Evolutionary conservation across 2,797 vertebrate genomes (phyloP), one percentile per base, ranked within the genome.

Genomic region (Enteromius paludinosus): DNA sequence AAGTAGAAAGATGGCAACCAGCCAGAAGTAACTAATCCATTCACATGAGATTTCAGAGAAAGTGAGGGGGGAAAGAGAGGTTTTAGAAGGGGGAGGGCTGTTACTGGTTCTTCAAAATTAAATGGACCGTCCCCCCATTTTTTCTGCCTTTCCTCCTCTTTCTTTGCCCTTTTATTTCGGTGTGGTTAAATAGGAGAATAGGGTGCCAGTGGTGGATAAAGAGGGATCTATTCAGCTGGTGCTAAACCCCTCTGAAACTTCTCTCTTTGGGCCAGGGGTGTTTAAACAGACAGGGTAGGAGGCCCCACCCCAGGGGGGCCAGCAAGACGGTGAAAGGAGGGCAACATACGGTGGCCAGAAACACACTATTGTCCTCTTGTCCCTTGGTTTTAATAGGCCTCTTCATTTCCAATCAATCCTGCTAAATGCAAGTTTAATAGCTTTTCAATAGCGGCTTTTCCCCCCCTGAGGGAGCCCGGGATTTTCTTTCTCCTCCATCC

Each of bases 361-460:
- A 93, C 88, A 49, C 83, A 83, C 93, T 90, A 94, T 95, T 95
- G 95, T 95, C 93, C 92, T 87, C 91, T 93, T 94, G 93, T 95
- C 93, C 93, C 92, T 92, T 89, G 90, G 89, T 91, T 94, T 95
- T 94, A 95, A 95, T 94, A 94, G 93, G 94, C 94, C 93, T 95
- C 94, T 95, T 95, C 94, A 94, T 94, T 95, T 94, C 94, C 92
- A 95, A 95, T 95, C 94, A 95, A 95, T 95, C 94, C 94, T 92
- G 92, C 93, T 95, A 95, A 95, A 95, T 95, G 94, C 93, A 94
- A 94, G 92, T 95, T 95, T 95, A 95, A 95, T 95, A 95, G 95
- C 93, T 94, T 95, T 95, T 95, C 94, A 95, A 95, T 95, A 95
- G 94, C 90, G 88, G 92, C 91, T 92, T 92, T 90, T 66, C 90